A percentile compares a stretch with the other conserved stretches of the same genome.
Conservation (phyloP, 2,888 invertebrate species). For the Chymomyza caudatula region DNA sequence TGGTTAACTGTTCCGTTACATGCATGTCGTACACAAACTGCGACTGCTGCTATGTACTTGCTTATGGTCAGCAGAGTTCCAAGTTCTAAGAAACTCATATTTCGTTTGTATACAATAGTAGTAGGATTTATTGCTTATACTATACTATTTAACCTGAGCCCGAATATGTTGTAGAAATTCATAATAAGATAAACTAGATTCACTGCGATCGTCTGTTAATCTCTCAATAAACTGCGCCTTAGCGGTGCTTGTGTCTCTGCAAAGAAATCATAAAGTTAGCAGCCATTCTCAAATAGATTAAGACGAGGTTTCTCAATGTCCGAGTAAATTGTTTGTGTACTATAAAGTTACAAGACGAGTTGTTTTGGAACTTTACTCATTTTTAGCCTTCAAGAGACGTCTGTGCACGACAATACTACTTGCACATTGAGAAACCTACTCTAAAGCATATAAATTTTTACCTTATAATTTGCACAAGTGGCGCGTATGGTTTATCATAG, state of each 20-base stretch:
- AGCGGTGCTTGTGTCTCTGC: conserved; percentile 94
- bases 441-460: conserved; percentile 78
- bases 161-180: conserved; percentile 98
- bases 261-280: conserved; percentile 17
- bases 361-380: neutral
- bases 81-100: conserved; percentile 54
- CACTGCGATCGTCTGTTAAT: conserved; percentile 95
- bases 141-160: conserved; percentile 88
- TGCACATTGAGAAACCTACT: no score
- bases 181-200: conserved; percentile 96
- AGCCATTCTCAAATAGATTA: neutral
- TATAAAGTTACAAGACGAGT: neutral
- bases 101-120: conserved; percentile 58
- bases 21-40: neutral
- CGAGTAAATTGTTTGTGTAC: no score
- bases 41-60: neutral
- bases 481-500: conserved; percentile 89
- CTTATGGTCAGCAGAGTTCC: neutral
- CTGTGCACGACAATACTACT: no score
- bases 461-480: conserved; percentile 90
- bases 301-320: neutral
- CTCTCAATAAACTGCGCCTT: conserved; percentile 90
- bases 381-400: neutral
- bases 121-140: conserved; percentile 62
- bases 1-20: neutral